Evolutionary conservation across 2,888 invertebrate species (phyloP), one percentile per base, ranked within the genome.

Genomic region (Drosophila siamana): DNA sequence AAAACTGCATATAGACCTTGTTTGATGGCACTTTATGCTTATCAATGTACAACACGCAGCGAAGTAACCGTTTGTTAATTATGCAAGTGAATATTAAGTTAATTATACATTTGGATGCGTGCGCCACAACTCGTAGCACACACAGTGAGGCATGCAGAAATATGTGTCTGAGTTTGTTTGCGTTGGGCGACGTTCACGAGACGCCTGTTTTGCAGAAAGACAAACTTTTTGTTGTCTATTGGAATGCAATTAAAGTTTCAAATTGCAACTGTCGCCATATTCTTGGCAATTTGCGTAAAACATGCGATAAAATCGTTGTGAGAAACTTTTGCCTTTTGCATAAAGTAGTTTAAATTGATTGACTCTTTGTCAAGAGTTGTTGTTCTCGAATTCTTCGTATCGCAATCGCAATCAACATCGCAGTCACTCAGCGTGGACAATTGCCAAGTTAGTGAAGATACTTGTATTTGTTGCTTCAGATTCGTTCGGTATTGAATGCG

Each of bases 181-280:
- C 15, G 13, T 22, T 38, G 26, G n/a, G 15, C 22, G 13, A 30
- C 2, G 40, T 26, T 36, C 22, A 7, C 19, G 43, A 26, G 54
- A 30, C 13, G 6, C 22, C 6, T 9, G n/a, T 19, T 36, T 60
- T 40, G 60, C 38, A 28, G 48, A 2, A 56, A 24, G 28, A 13
- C 6, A 36, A 50, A 71, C 38, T 50, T 80, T 77, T 15, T 15
- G 15, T 52, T 41, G 63, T 69, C 57, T 54, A 72, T 74, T 64
- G 67, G 66, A 86, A 84, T 78, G 79, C 69, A 86, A 82, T 84
- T 82, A 86, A 78, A 80, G 85, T 86, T 84, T 62, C 44, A 72
- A 86, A 73, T 75, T 82, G 78, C 78, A 66, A 71, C 68, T 80
- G 59, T 62, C 57, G 52, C 52, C 46, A 50, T 71, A 33, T 64